These are phyloP conservation scores for Camelus dromedarius DNA, from an alignment of 2,113 vertebrate genomes.

Conservation along the genomic window DNA sequence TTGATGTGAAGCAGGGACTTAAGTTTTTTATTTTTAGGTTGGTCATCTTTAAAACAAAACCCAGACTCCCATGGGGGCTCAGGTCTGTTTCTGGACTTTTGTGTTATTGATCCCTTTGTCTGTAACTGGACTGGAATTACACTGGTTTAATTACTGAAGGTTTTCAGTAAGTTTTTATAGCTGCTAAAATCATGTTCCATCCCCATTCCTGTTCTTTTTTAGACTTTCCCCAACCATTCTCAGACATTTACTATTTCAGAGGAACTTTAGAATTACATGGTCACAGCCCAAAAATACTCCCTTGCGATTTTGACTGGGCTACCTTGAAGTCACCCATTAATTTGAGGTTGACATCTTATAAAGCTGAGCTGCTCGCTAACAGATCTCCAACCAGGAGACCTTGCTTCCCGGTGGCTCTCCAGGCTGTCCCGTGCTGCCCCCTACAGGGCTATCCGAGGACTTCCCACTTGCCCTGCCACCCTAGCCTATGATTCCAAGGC, in stretches of 20 bases:
- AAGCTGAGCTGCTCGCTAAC: neutral
- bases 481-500: neutral
- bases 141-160: neutral
- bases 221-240: neutral
- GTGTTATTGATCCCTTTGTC: neutral
- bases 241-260: neutral
- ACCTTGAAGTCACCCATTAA: neutral
- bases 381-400: neutral
- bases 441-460: neutral
- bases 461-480: too few species aligned
- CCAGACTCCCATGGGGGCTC: neutral
- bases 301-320: neutral
- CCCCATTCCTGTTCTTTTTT: neutral
- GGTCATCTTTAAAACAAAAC: neutral
- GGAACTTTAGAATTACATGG: slow-evolving; percentile 29
- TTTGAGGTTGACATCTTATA: neutral
- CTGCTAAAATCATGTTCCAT: neutral
- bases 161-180: neutral
- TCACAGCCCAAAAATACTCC: neutral
- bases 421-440: neutral
- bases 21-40: neutral
- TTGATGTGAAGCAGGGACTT: neutral
- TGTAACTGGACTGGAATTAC: neutral
- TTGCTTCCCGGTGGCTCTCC: neutral
- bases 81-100: neutral